A percentile compares a stretch with the other conserved stretches of the same genome.
These are phyloP conservation scores for Liposcelis brunnea DNA, from an alignment of 2,888 invertebrate species.

Conservation along the genomic window DNA sequence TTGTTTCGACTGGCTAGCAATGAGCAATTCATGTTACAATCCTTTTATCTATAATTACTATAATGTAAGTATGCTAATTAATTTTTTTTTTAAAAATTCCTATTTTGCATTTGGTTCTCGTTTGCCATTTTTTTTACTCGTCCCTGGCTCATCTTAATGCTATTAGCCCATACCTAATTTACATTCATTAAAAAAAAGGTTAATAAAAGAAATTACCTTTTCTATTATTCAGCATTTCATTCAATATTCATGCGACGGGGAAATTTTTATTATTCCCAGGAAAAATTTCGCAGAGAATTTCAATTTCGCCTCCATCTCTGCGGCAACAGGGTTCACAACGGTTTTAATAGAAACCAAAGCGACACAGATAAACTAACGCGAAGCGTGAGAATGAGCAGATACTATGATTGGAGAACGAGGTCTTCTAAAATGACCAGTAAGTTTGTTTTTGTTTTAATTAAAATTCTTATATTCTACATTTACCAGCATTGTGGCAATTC, in stretches of 20 bases:
- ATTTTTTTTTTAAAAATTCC: not conserved
- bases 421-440: too few relatives aligned
- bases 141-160: too few relatives aligned
- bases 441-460: too few relatives aligned
- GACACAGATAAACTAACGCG: constrained; percentile 4
- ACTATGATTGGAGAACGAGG: not conserved
- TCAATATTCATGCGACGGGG: not conserved
- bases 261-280: constrained; percentile 31
- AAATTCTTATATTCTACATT: too few relatives aligned
- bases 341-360: not conserved
- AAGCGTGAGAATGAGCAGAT: constrained; percentile 2
- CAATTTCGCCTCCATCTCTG: constrained; percentile 48
- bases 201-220: not conserved
- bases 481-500: too few relatives aligned
- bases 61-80: constrained; percentile 30
- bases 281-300: constrained; percentile 64
- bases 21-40: constrained; percentile 39
- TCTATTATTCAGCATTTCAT: too few relatives aligned
- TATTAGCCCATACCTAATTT: not conserved
- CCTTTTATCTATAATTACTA: constrained; percentile 39
- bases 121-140: too few relatives aligned
- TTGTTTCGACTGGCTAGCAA: constrained; percentile 34
- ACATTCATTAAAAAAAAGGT: not conserved
- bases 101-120: not conserved
- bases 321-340: not conserved